Evolutionary conservation across 2,888 invertebrate genomes (phyloP).

Genomic region (Ptilodon capucinus): DNA sequence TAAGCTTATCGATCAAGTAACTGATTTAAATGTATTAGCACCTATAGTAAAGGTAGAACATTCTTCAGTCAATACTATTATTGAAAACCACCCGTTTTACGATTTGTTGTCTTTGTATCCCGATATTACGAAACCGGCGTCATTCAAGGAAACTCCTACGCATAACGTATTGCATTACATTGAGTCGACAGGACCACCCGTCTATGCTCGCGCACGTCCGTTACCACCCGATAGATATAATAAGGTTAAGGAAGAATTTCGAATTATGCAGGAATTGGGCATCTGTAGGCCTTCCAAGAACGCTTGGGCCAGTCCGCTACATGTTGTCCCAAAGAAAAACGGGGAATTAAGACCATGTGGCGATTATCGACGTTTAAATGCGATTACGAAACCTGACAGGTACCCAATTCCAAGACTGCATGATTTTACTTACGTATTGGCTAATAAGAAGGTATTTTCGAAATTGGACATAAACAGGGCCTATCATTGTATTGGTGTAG

Average conservation of each 20-base stretch:
- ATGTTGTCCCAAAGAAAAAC: conserved; percentile 29
- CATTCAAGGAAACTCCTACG: background rate
- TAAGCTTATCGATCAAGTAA: too few relatives aligned
- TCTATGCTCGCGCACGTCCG: background rate
- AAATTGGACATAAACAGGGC: too few relatives aligned
- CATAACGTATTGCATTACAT: background rate
- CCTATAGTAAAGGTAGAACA: too few relatives aligned
- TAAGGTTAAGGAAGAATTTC: background rate
- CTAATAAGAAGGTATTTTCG: background rate
- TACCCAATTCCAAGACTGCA: background rate
- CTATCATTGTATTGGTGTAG: too few relatives aligned
- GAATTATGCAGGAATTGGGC: conserved; percentile 12
- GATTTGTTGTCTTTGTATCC: background rate
- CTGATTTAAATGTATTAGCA: too few relatives aligned
- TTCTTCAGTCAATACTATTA: background rate
- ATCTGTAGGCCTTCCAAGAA: conserved; percentile 21
- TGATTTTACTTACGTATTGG: background rate
- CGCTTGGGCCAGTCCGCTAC: conserved; percentile 26
- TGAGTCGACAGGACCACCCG: background rate
- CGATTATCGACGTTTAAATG: background rate
- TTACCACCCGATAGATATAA: background rate
- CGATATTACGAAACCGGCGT: background rate
- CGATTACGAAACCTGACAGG: background rate
- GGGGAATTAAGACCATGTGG: conserved; percentile 11
- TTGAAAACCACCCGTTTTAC: background rate